Base-by-base conservation (phyloP, 2,888 invertebrate species). In the Cartodere bifasciata region DNA sequence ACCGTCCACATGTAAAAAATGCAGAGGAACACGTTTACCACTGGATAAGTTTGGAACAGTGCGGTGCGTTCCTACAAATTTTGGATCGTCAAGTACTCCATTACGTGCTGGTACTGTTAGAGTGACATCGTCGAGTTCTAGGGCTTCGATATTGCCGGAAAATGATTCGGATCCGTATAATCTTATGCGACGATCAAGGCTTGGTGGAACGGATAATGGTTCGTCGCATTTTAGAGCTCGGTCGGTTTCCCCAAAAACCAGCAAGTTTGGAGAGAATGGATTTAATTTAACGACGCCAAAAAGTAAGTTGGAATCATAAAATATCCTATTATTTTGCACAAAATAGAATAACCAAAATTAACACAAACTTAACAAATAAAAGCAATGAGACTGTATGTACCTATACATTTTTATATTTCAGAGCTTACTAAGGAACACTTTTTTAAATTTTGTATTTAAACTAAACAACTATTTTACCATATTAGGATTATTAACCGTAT, bases 1-100 rank as follows among this genome's bases (percentile, higher is more conserved):
- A 62, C 79, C 82, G 50, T 71, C 72, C 55, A 72, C 77, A 48
- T 84, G 84, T 65, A 80, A 82, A 62, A 83, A 82, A 65, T 84
- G 84, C 63, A 82, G 81, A 52, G 83, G 83, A 48, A 79, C 81
- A 35, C 7, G 29, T 29, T 7, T 16, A 28, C 33, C 28, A 32
- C 36, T 16, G 10, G 27, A 37, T 45, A 67, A 72, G 38, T 82
- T 77, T 45, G 82, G 80, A 28, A 81, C 78, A 15, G 72, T 78
- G 2, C 46, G 59, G 37, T 59, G 58, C 35, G 58, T 57, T 36
- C 55, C 59, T 3, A 53, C 56, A n/a, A 32, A 44, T 23, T 23
- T 45, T 2, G 28, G 42, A 12, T 28, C 43, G 13, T 20, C 40
- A 7, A 41, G 46, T 34, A 44, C 65, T 29, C 51, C 56, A 3